Evolutionary conservation across 1,140 invertebrate genomes (phyloP), one percentile per base, ranked within the genome.

Genomic region (Achroia grisella): DNA sequence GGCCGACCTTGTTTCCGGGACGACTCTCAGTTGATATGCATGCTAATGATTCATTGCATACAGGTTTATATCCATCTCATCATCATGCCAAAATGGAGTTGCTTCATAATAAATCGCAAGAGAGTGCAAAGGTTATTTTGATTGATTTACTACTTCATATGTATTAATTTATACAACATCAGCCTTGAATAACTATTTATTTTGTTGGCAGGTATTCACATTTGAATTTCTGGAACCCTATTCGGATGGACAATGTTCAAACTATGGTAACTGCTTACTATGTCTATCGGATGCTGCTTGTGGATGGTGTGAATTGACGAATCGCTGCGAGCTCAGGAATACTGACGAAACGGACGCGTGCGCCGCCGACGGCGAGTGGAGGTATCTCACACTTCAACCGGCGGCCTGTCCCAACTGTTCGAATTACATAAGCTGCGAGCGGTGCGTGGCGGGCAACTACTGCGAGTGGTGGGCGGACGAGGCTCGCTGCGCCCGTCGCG

Each of bases 401-500:
- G 90, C 90, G 1, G 90, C 93, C 1, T 98, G 97, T 76, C 89
- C 92, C 8, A 93, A 93, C 48, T 98, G 97, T 73, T 92, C 92
- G 0, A 95, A 97, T 72, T 93, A 93, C 62, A 93, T 95, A n/a
- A 92, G 93, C 12, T 97, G 95, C 71, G 90, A 93, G 57, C 89
- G 91, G 2, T 96, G 95, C 62, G 89, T 93, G 0, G 66, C 82
- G 1, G 89, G 90, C 17, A 89, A 89, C 12, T 78, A 91, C 3
- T 98, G 97, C 84, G 96, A 98, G 76, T 97, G 96, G 96, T 92
- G 93, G 89, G 89, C 91, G 0, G 93, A 95, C 50, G 93, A 95
- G 47, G 93, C 94, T 89, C 87, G 91, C 6, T 98, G 97, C 71
- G 89, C 92, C 0, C 86, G 97, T 32, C 88, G 93, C 2, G 94